Evolutionary conservation across 2,113 vertebrate genomes (phyloP).

Genomic region (Uropsilus gracilis): DNA sequence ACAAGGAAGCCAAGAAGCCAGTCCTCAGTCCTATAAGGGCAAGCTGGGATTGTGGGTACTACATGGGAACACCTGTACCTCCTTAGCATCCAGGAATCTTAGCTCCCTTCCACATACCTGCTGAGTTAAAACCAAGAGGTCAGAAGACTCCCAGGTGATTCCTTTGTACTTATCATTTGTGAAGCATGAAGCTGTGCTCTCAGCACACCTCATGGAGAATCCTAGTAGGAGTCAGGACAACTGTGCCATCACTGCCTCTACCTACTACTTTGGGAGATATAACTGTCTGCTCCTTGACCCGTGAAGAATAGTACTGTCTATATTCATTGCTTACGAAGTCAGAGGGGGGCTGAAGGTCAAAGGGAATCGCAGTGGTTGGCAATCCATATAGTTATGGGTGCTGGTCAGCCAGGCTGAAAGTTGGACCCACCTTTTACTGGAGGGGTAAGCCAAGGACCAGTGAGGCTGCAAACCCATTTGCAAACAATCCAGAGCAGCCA

Average conservation of each 20-base stretch:
- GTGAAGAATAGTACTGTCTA: neutral
- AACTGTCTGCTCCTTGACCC: neutral
- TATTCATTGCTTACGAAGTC: neutral
- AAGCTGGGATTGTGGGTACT: neutral
- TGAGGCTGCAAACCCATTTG: neutral
- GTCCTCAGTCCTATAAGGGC: neutral
- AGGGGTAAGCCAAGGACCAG: neutral
- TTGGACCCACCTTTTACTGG: neutral
- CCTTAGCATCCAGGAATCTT: accelerated
- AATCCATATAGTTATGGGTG: neutral
- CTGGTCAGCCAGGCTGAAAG: neutral
- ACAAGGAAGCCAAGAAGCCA: accelerated
- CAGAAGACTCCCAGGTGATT: neutral
- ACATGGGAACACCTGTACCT: neutral
- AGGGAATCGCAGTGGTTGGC: neutral
- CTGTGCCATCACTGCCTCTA: neutral
- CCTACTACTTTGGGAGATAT: neutral
- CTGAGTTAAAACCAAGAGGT: neutral
- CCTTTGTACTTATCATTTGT: neutral
- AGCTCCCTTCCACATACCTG: neutral
- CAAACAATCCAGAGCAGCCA: neutral
- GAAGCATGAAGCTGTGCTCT: neutral
- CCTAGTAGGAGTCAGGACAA: neutral
- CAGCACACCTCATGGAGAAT: neutral
- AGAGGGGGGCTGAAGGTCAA: neutral